Evolutionary conservation across 2,113 vertebrate species (phyloP).

Genomic region (Setophaga kirtlandii): DNA sequence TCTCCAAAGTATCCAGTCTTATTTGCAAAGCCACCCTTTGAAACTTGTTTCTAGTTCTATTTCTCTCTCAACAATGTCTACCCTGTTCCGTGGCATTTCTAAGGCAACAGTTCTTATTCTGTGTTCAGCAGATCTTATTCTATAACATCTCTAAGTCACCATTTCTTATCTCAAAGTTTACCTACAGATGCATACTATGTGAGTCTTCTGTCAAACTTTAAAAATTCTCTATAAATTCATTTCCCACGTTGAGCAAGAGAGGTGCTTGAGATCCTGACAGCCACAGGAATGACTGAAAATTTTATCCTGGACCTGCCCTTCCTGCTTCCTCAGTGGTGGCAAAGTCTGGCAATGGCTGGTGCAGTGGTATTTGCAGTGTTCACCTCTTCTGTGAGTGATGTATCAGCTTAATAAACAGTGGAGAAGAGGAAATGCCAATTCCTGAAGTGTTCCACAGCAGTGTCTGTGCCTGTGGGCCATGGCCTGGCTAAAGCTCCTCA

Average conservation of each 20-base stretch:
- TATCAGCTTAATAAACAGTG: neutral
- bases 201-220: neutral
- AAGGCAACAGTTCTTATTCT: neutral
- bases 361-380: neutral
- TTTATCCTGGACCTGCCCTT: neutral
- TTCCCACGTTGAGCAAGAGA: neutral
- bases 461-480: accelerated
- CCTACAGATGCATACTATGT: neutral
- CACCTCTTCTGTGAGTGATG: neutral
- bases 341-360: neutral
- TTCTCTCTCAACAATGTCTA: neutral
- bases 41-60: neutral
- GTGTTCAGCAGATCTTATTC: neutral
- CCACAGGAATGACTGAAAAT: neutral
- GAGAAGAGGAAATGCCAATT: neutral
- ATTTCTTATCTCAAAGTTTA: neutral
- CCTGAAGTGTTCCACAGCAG: neutral
- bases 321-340: neutral
- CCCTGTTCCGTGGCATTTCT: neutral
- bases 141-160: neutral
- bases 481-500: accelerated
- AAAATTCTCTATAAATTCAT: neutral
- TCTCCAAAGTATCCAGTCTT: neutral
- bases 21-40: neutral
- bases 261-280: neutral